These are phyloP conservation scores for Maylandia zebra DNA, from an alignment of 2,113 vertebrate genomes.

Conservation along the genomic window DNA sequence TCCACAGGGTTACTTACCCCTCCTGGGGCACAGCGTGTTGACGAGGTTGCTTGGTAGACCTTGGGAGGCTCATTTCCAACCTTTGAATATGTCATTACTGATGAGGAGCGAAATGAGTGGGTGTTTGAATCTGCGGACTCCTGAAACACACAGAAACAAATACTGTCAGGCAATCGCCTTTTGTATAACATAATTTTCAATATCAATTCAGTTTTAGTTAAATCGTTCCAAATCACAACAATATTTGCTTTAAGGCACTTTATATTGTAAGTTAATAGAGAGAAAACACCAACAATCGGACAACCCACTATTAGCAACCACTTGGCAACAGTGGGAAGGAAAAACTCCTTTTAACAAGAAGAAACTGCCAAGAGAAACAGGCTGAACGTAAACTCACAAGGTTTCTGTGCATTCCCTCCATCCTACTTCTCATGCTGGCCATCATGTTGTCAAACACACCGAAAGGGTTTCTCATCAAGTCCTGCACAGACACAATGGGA, in stretches of 20 bases:
- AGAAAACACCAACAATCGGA: not conserved
- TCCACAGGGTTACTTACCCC: conserved; percentile 75
- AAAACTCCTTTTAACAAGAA: not conserved
- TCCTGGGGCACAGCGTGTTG: conserved; percentile 82
- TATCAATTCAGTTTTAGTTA: not conserved
- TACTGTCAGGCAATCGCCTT: not conserved
- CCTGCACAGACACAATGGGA: conserved; percentile 44
- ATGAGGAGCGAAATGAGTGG: conserved; percentile 88
- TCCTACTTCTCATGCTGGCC: conserved; percentile 78
- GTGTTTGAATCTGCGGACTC: conserved; percentile 69
- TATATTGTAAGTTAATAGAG: not conserved
- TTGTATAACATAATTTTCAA: not conserved
- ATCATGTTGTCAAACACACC: conserved; percentile 82
- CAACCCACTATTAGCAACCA: not conserved
- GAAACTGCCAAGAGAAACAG: not conserved
- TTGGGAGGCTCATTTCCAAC: conserved; percentile 84
- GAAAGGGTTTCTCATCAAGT: conserved; percentile 74
- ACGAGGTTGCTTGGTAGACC: conserved; percentile 83
- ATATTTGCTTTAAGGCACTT: not conserved
- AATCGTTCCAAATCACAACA: not conserved
- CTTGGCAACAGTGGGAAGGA: not conserved
- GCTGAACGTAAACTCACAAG: conserved; percentile 74
- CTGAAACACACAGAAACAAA: conserved; percentile 51
- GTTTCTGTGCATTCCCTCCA: conserved; percentile 79
- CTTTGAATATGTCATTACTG: conserved; percentile 88